A percentile compares a stretch with the other conserved stretches of the same genome.
phyloP scores from a whole-genome alignment of 2,113 vertebrate genomes.

The Bubo blakistoni region DNA sequence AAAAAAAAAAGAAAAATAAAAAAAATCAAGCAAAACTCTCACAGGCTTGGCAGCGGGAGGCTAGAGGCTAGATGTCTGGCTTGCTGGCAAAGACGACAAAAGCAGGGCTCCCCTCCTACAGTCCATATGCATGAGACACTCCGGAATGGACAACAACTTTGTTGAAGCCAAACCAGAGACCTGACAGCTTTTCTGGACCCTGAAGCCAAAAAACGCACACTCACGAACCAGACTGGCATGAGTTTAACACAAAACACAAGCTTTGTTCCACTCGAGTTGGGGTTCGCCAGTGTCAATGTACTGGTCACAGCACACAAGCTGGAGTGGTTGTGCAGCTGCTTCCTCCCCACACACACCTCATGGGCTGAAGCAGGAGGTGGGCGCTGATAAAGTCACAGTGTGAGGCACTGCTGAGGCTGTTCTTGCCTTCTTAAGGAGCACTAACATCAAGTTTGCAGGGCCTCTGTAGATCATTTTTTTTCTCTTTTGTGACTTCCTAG shows the following conservation, averaged over 20 bases:
- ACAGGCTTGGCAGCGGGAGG: not conserved
- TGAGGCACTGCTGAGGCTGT: not conserved
- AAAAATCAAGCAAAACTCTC: not conserved
- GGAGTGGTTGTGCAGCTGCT: fast-evolving
- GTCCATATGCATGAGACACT: not conserved
- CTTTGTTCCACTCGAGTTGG: not conserved
- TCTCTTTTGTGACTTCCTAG: not conserved
- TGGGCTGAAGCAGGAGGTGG: not conserved
- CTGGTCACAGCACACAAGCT: not conserved
- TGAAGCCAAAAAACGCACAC: not conserved
- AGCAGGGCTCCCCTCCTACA: not conserved
- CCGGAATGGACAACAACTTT: not conserved
- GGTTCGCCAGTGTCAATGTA: not conserved
- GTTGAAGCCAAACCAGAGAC: not conserved
- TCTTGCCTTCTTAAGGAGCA: not conserved
- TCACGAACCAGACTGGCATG: not conserved
- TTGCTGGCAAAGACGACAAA: not conserved
- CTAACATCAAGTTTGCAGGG: not conserved
- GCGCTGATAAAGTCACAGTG: not conserved
- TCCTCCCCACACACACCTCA: not conserved
- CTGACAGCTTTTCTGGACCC: not conserved
- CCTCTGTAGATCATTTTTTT: not conserved
- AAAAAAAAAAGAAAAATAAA: not conserved
- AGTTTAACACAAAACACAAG: not conserved
- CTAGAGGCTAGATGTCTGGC: not conserved